phyloP scores from a whole-genome alignment of 2,113 vertebrate genomes.

The Eretmochelys imbricata region DNA sequence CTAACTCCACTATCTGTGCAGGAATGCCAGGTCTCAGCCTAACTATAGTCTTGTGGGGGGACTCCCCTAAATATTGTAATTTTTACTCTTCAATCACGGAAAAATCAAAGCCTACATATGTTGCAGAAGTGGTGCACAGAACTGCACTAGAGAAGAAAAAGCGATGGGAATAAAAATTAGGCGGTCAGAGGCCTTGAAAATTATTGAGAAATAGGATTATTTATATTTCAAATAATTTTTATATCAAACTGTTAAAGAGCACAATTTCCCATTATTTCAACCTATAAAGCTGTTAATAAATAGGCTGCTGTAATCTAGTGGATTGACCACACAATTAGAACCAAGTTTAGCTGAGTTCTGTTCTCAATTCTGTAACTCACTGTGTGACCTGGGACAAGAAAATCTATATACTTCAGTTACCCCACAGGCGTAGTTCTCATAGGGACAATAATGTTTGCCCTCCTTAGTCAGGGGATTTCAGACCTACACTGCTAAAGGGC shows the following conservation, averaged over 20 bases:
- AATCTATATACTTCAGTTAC: background rate
- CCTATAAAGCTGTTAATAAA: background rate
- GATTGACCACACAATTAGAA: background rate
- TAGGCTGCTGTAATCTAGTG: background rate
- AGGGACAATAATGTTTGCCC: background rate
- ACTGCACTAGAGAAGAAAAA: background rate
- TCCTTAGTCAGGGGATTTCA: background rate
- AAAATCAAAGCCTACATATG: slow-evolving; percentile 9
- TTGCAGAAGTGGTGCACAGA: slow-evolving; percentile 33
- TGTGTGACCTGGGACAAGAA: background rate
- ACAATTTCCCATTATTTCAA: background rate
- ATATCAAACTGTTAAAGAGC: background rate
- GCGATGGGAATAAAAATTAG: background rate
- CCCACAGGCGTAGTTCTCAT: background rate
- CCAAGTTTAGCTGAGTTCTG: background rate
- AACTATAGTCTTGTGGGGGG: background rate
- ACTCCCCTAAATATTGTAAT: slow-evolving; percentile 38
- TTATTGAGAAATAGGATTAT: accelerated
- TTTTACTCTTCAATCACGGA: slow-evolving; percentile 20
- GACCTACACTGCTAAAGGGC: background rate
- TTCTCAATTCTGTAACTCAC: background rate
- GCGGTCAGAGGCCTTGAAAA: background rate
- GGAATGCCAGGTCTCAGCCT: slow-evolving; percentile 32
- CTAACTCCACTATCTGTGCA: background rate
- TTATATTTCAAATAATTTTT: background rate